Conservation (phyloP, 1,140 invertebrate genomes). For the Neuroterus valhalla region DNA sequence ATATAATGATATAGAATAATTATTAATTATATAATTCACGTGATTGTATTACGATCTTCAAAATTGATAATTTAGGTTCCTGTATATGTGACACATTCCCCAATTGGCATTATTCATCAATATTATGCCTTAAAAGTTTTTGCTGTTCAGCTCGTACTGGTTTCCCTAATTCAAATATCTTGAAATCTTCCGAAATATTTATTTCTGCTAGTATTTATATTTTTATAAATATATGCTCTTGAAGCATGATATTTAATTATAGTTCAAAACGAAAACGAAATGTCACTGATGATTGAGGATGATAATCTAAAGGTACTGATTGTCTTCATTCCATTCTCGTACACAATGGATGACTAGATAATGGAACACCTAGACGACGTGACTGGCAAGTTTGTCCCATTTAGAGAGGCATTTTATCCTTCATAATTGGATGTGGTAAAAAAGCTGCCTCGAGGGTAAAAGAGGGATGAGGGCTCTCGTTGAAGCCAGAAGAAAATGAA, state of each 20-base stretch:
- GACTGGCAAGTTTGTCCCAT: conserved; percentile 21
- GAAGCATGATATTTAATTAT: not conserved
- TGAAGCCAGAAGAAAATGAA: conserved; percentile 27
- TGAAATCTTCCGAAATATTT: not conserved
- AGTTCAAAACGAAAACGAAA: not conserved
- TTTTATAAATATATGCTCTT: not conserved
- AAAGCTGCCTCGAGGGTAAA: conserved; percentile 6
- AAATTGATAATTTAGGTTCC: no score
- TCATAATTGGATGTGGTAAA: conserved; percentile 10
- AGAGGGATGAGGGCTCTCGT: not conserved
- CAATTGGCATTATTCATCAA: no score
- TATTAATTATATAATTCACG: no score
- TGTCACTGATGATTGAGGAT: not conserved
- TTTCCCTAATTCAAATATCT: no score
- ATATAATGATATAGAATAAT: no score
- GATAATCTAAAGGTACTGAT: not conserved
- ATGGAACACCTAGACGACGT: not conserved
- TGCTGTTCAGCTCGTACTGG: no score
- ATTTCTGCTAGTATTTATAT: not conserved
- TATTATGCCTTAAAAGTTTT: no score
- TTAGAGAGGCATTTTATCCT: conserved; percentile 16
- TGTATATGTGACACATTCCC: no score
- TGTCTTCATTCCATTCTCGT: not conserved
- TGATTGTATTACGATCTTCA: no score
- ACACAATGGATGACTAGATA: conserved; percentile 21